Evolutionary conservation across 1,140 invertebrate genomes (phyloP).

Genomic region (Berghia stephanieae): DNA sequence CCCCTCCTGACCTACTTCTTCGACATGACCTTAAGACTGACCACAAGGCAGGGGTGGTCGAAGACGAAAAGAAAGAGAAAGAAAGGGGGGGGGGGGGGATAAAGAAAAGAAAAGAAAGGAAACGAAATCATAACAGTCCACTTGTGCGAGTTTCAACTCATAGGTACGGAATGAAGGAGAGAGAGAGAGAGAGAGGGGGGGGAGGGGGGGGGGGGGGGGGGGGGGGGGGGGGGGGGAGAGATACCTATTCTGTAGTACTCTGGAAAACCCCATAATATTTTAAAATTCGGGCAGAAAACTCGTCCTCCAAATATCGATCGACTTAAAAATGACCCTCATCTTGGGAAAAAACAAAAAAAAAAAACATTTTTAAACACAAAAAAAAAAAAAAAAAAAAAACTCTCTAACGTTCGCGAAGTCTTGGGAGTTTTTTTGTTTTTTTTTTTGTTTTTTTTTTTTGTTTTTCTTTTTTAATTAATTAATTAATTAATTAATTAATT

Average conservation of each 20-base stretch:
- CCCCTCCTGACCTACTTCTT: background rate
- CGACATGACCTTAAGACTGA: constrained; percentile 3
- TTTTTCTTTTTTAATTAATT: too few relatives aligned
- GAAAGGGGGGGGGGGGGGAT: background rate
- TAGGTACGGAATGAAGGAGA: background rate
- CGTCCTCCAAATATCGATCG: too few relatives aligned
- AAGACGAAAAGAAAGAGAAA: background rate
- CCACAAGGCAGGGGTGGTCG: background rate
- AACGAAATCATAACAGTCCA: background rate
- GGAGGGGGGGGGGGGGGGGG: too few relatives aligned
- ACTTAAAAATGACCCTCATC: too few relatives aligned
- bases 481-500: too few relatives aligned
- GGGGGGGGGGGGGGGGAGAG: background rate
- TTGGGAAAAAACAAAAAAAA: too few relatives aligned
- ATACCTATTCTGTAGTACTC: background rate
- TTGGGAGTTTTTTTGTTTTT: too few relatives aligned
- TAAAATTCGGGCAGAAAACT: too few relatives aligned
- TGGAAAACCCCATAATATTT: too few relatives aligned
- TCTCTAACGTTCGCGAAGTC: background rate
- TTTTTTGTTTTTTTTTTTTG: too few relatives aligned
- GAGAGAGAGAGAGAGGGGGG: background rate
- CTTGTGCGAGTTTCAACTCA: background rate
- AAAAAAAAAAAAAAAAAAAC: too few relatives aligned
- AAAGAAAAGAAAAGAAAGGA: background rate
- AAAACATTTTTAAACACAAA: too few relatives aligned